Evolutionary conservation across 2,888 invertebrate species (phyloP).

Genomic region (Embidobia sp.): DNA sequence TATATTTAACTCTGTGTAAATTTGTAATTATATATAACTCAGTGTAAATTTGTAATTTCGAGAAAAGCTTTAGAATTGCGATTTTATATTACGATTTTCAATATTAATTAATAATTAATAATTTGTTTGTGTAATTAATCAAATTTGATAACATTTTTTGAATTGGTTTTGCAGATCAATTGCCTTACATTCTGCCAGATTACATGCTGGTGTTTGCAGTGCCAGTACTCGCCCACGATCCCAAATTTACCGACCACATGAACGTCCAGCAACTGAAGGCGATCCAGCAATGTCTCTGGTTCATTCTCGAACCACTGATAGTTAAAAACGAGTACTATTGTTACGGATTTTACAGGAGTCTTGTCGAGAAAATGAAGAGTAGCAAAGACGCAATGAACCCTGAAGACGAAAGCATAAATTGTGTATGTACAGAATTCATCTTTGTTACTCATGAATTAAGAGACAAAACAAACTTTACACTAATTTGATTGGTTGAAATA

Average conservation of each 20-base stretch:
- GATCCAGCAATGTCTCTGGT: conserved; percentile 94
- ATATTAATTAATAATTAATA: too few relatives aligned
- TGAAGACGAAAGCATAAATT: conserved; percentile 91
- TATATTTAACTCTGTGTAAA: too few relatives aligned
- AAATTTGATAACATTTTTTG: too few relatives aligned
- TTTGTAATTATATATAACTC: too few relatives aligned
- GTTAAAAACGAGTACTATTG: conserved; percentile 96
- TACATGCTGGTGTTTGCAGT: conserved; percentile 99
- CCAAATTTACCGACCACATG: conserved; percentile 89
- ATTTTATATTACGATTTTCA: too few relatives aligned
- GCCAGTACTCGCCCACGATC: conserved; percentile 96
- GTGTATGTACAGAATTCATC: too few relatives aligned
- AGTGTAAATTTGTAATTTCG: too few relatives aligned
- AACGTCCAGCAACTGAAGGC: conserved; percentile 90
- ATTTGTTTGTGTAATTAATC: too few relatives aligned
- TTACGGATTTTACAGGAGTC: conserved; percentile 96
- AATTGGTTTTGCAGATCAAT: conserved; percentile 83
- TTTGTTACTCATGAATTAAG: too few relatives aligned
- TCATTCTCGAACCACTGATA: conserved; percentile 96
- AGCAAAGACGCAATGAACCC: conserved; percentile 94
- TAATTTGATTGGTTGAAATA: too few relatives aligned
- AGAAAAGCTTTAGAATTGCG: too few relatives aligned
- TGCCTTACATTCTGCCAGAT: conserved; percentile 96
- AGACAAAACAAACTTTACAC: too few relatives aligned
- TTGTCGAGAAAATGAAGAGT: conserved; percentile 96